phyloP scores from a whole-genome alignment of 1,140 invertebrate genomes.

The Bombus waltoni region DNA sequence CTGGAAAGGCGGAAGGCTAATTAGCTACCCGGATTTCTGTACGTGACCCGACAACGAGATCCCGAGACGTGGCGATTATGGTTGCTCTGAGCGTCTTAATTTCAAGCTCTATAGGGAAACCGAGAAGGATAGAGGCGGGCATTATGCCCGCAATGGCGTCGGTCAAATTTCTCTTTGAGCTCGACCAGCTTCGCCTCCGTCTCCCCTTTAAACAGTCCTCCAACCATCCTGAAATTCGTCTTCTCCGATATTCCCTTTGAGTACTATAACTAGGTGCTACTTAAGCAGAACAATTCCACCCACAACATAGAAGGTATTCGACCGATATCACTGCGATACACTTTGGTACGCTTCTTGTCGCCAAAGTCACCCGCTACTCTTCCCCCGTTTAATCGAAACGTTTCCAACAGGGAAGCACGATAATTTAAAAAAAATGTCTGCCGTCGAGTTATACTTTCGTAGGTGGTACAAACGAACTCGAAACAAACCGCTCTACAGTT shows the following conservation, averaged over 20 bases:
- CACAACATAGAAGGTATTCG: not conserved
- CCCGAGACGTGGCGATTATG: conserved; percentile 68
- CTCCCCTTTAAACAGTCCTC: conserved; percentile 36
- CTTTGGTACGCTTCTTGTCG: not conserved
- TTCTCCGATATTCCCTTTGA: conserved; percentile 57
- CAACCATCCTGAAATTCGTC: conserved; percentile 53
- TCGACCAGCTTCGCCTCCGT: not conserved
- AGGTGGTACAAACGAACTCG: not conserved
- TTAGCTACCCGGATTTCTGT: conserved; percentile 67
- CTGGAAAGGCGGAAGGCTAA: conserved; percentile 64
- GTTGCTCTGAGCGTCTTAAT: conserved; percentile 69
- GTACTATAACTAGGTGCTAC: conserved; percentile 61
- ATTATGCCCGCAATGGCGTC: conserved; percentile 45
- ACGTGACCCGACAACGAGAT: conserved; percentile 70
- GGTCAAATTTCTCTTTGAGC: conserved; percentile 68
- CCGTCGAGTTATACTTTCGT: too few relatives aligned
- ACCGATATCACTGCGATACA: not conserved
- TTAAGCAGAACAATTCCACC: conserved; percentile 52
- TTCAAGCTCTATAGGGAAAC: conserved; percentile 45
- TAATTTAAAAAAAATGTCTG: too few relatives aligned
- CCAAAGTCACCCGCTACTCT: not conserved
- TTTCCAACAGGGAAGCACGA: not conserved
- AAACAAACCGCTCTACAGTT: not conserved
- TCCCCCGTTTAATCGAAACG: conserved; percentile 8
- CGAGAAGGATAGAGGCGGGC: conserved; percentile 1